These are phyloP conservation scores for Microplitis deprimator DNA, from an alignment of 2,888 invertebrate genomes.

Conservation along the genomic window DNA sequence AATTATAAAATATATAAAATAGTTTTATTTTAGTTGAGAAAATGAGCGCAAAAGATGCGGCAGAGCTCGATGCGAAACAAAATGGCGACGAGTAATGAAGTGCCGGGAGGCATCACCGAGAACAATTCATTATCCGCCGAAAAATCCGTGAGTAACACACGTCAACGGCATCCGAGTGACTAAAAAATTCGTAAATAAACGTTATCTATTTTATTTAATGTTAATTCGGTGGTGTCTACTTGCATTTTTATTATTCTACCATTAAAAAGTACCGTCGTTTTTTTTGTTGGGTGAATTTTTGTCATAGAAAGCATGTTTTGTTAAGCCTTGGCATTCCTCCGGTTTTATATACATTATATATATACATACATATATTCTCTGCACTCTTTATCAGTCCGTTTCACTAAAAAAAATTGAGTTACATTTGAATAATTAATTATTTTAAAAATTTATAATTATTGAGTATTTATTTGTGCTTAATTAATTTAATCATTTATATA, in stretches of 20 bases:
- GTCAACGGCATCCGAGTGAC: conserved; percentile 17
- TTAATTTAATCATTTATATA: not conserved
- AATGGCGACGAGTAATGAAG: conserved; percentile 66
- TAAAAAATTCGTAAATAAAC: not conserved
- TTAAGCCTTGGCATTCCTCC: not conserved
- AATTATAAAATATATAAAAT: not conserved
- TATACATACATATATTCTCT: not conserved
- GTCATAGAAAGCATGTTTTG: not conserved
- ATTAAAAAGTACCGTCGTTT: not conserved
- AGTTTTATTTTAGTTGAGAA: not conserved
- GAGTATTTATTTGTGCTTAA: not conserved
- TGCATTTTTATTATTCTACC: conserved; percentile 38
- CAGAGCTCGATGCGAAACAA: conserved; percentile 52
- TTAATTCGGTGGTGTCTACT: not conserved
- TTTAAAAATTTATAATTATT: not conserved
- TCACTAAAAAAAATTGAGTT: not conserved
- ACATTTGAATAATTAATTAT: not conserved
- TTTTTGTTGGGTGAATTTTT: not conserved
- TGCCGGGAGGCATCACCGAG: conserved; percentile 64
- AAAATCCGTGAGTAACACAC: conserved; percentile 58
- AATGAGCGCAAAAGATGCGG: not conserved
- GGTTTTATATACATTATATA: not conserved
- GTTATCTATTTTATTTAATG: not conserved
- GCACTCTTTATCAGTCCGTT: not conserved
- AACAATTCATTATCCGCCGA: conserved; percentile 57